Evolutionary conservation across 2,797 vertebrate species (phyloP).

Genomic region (Anolis apletophallus): DNA sequence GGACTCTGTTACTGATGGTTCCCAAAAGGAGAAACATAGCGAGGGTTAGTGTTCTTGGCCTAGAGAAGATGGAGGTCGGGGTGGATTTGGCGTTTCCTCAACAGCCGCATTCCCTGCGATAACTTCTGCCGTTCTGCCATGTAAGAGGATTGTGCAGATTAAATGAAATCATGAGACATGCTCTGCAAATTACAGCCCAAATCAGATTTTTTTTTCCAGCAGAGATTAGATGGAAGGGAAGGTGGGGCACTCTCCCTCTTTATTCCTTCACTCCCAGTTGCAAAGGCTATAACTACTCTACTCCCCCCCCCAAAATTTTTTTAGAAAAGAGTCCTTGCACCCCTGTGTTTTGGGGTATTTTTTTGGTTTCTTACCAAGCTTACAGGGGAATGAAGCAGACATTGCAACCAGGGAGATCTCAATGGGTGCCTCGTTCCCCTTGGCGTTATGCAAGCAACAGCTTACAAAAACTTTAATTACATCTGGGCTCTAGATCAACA

Average conservation of each 20-base stretch:
- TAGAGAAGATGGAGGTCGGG: rapidly evolving
- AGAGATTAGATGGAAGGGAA: conserved; percentile 20
- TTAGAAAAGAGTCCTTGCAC: too few relatives aligned
- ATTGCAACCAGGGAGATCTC: rapidly evolving
- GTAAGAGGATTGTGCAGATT: conserved; percentile 85
- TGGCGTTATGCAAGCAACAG: rapidly evolving
- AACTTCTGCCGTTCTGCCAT: conserved; percentile 78
- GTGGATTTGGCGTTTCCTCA: conserved; percentile 15
- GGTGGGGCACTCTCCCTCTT: background rate
- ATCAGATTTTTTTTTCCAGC: conserved; percentile 78
- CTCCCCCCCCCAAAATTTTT: too few relatives aligned
- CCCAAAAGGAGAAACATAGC: rapidly evolving
- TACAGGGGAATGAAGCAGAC: background rate
- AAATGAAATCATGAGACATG: conserved; percentile 88
- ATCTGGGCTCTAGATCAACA: background rate
- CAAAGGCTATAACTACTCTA: too few relatives aligned
- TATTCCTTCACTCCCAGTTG: background rate
- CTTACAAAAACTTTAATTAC: background rate
- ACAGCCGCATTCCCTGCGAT: conserved; percentile 73
- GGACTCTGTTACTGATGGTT: background rate
- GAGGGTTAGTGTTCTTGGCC: background rate
- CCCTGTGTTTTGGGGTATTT: background rate
- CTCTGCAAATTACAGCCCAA: conserved; percentile 89
- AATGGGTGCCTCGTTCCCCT: rapidly evolving
- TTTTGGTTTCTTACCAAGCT: rapidly evolving